Evolutionary conservation across 2,113 vertebrate species (phyloP), one percentile per base, ranked within the genome.

Genomic region (Aramus guarauna): DNA sequence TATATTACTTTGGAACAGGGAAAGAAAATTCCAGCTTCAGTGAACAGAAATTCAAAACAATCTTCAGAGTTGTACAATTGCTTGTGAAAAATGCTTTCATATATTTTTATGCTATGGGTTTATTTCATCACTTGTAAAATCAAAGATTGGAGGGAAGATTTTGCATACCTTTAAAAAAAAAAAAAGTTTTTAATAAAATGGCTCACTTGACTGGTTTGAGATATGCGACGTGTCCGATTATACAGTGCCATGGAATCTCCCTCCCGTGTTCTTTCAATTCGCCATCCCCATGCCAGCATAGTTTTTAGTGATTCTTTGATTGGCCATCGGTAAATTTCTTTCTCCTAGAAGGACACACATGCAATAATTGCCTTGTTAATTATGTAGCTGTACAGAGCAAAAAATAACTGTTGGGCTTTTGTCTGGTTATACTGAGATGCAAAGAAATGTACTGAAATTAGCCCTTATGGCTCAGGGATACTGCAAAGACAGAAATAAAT

Each of bases 251-350:
- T 98, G 13, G 98, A 98, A 92, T 99, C 99, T 26, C 99, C 99
- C 32, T 99, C 99, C 26, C 99, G 97, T 9, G 98, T 99, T 60
- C 99, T 98, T 92, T 99, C 99, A 37, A 99, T 99, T 64, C 98
- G 97, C 99, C 99, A 99, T 30, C 99, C 99, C 99, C 99, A 99
- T 0, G 98, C 98, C 94, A 99, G 93, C 99, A 99, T 99, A 8
- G 99, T 99, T 97, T 99, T 99, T 47, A 99, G 95, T 64, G 99
- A 99, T 85, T 99, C 99, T 97, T 98, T 99, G 96, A 99, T 99
- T 36, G 99, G 98, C 98, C 98, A 98, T 30, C 98, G 98, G 95
- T 99, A 99, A 52, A 98, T 98, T 97, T 99, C 99, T 96, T 99
- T 99, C 94, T 99, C 99, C 99, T 99, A 94, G 39, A 68, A 74